Base-by-base conservation (phyloP, 1,140 invertebrate species). In the Brachionus koreanus region DNA sequence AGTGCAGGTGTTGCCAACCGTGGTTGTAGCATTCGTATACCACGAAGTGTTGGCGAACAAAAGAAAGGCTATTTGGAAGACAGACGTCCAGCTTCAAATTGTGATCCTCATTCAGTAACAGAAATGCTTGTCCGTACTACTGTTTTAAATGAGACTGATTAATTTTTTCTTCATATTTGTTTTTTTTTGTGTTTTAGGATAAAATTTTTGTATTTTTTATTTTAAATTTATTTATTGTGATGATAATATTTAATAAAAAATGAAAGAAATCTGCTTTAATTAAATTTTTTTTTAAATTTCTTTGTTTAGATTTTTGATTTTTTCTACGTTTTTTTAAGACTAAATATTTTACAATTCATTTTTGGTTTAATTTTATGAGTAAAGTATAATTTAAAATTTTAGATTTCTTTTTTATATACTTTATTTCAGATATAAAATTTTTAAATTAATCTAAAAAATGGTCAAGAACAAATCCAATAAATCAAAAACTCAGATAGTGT, bases 1-100 rank as follows among this genome's bases (percentile, higher is more conserved):
- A 88, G 87, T 1, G 86, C 87, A 12, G 90, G 90, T 46, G 88
- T 91, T 10, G 90, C 90, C 46, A 90, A 90, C 84, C 85, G 90
- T n/a, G 88, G 89, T 7, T 87, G 88, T 35, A 89, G 88, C 83
- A 89, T 91, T 83, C 86, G 90, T 5, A 90, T 90, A 67, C 89
- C 89, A 1, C 46, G 87, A 13, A 82, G 83, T 37, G 83, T 83
- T 10, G 94, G 94, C 3, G 94, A 95, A 84, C 93, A 94, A 1
- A 93, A 93, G 85, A 93, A 93, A 86, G 96, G 95, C 2, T 98
- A 97, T 86, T 88, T 98, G 82, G 96, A 98, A 87, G 96, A 98
- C 88, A 90, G 96, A 83, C 90, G 96, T 86, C 96, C 96, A 10
- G 92, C 95, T 3, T 95, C 95, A 83, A 98, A 98, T 89, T 95